phyloP scores from a whole-genome alignment of 2,888 invertebrate genomes.

The Meliscaeva auricollis region DNA sequence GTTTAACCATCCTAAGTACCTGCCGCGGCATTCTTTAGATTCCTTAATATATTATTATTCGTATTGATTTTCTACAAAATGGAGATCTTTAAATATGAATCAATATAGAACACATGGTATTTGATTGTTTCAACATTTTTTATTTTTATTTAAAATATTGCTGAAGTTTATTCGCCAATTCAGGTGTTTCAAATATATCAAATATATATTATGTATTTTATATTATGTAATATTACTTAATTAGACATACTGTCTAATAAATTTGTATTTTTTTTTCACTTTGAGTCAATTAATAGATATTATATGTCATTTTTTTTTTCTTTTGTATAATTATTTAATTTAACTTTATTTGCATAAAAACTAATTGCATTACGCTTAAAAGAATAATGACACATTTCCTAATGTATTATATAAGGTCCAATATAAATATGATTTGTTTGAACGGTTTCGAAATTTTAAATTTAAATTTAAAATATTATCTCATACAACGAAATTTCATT shows the following conservation, averaged over 20 bases:
- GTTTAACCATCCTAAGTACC: too few species aligned
- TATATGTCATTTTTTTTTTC: conserved; percentile 15
- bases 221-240: too few species aligned
- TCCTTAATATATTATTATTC: too few species aligned
- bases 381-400: conserved; percentile 14
- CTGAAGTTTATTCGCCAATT: too few species aligned
- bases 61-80: too few species aligned
- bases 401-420: conserved; percentile 27
- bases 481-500: conserved; percentile 38
- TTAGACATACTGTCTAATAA: neutral
- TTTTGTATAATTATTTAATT: conserved; percentile 27
- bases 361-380: conserved; percentile 51
- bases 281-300: neutral
- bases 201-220: too few species aligned
- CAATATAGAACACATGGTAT: too few species aligned
- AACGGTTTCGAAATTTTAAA: conserved; percentile 24
- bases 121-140: too few species aligned
- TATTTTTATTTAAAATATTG: too few species aligned
- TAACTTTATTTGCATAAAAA: conserved; percentile 48
- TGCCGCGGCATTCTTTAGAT: too few species aligned
- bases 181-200: too few species aligned
- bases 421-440: conserved; percentile 38
- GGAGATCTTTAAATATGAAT: too few species aligned
- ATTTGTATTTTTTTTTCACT: neutral
- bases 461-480: conserved; percentile 44